Evolutionary conservation across 2,797 vertebrate species (phyloP).

Genomic region (Dermochelys coriacea): DNA sequence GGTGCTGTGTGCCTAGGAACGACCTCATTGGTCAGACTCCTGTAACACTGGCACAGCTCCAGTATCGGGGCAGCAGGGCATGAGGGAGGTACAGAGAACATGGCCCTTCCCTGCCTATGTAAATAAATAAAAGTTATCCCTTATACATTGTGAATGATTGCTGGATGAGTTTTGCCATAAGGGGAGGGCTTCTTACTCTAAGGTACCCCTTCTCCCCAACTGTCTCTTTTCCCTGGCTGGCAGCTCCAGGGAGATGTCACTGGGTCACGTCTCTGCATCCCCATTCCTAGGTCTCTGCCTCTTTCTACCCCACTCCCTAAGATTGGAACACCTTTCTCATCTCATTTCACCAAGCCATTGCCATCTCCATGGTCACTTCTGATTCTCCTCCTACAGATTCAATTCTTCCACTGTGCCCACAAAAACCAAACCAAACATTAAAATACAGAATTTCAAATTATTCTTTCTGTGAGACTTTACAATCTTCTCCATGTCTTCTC

Average conservation of each 20-base stretch:
- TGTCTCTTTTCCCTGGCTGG: neutral
- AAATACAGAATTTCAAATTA: neutral
- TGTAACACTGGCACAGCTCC: constrained; percentile 25
- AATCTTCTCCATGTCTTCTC: neutral
- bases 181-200: constrained; percentile 31
- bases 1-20: neutral
- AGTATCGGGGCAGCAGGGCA: neutral
- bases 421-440: neutral
- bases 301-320: neutral
- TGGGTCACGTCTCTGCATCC: constrained; percentile 21
- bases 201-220: constrained; percentile 33
- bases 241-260: neutral
- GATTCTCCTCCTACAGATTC: constrained; percentile 3
- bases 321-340: neutral
- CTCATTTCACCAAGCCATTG: neutral
- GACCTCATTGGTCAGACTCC: constrained; percentile 14
- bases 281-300: neutral
- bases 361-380: neutral
- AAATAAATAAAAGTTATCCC: neutral
- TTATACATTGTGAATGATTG: constrained; percentile 1
- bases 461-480: neutral
- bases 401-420: neutral
- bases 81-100: neutral
- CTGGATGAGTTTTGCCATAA: neutral
- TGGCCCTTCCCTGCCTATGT: neutral